A percentile compares a stretch with the other conserved stretches of the same genome.
Evolutionary conservation across 2,888 invertebrate species (phyloP).

Genomic region (Pristionchus fissidentatus): DNA sequence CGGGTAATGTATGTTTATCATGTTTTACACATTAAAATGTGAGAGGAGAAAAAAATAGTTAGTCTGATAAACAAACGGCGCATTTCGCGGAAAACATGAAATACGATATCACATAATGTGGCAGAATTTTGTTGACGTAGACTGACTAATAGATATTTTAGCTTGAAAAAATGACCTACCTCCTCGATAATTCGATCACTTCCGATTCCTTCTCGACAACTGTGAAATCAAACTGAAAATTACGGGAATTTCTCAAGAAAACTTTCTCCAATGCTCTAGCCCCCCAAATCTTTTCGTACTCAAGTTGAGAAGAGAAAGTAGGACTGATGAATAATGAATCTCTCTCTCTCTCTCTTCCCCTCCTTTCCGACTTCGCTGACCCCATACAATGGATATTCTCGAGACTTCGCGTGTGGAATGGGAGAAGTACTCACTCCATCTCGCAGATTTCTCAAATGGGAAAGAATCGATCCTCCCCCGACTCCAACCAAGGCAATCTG

Average conservation of each 20-base stretch:
- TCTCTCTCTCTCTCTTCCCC: too few relatives aligned
- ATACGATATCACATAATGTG: too few relatives aligned
- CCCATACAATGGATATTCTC: neutral
- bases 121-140: too few relatives aligned
- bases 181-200: neutral
- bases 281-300: neutral
- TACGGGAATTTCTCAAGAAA: neutral
- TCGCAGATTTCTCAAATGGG: neutral
- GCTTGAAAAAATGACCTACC: too few relatives aligned
- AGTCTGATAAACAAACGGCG: too few relatives aligned
- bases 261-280: neutral
- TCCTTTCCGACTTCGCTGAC: too few relatives aligned
- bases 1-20: too few relatives aligned
- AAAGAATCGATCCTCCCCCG: neutral
- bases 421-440: neutral
- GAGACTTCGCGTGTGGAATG: neutral
- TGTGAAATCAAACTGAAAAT: neutral
- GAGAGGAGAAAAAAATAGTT: too few relatives aligned
- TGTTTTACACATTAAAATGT: too few relatives aligned
- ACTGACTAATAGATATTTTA: too few relatives aligned
- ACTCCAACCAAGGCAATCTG: conserved; percentile 9
- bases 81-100: neutral
- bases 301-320: neutral
- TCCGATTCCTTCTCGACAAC: conserved; percentile 14
- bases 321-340: neutral